A percentile compares a stretch with the other conserved stretches of the same genome.
Conservation (phyloP, 2,888 invertebrate species). For the Tachina grossa region DNA sequence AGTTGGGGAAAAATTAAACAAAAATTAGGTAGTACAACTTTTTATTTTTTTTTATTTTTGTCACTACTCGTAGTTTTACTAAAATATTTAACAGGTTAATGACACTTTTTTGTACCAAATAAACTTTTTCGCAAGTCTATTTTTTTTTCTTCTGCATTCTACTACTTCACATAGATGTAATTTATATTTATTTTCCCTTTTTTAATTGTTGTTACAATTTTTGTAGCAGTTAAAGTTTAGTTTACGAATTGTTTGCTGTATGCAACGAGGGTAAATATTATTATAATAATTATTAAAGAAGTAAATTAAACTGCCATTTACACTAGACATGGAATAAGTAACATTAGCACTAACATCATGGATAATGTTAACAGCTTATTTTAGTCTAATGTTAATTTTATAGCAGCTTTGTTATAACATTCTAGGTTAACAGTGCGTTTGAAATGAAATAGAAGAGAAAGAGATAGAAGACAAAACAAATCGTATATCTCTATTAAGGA, state of each 20-base stretch:
- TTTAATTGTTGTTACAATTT: slow-evolving; percentile 42
- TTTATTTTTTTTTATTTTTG: slow-evolving; percentile 2
- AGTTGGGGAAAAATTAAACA: slow-evolving; percentile 30
- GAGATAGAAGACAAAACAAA: no score
- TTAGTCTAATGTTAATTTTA: no score
- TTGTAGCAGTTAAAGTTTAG: not conserved
- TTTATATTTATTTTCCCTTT: slow-evolving; percentile 10
- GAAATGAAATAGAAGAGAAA: no score
- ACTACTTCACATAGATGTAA: not conserved
- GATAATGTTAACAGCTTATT: no score
- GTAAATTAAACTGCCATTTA: no score
- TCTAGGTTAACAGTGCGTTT: no score
- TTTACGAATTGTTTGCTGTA: not conserved
- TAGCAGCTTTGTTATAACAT: no score
- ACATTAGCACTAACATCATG: no score
- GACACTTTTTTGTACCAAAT: slow-evolving; percentile 59
- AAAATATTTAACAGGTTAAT: slow-evolving; percentile 70
- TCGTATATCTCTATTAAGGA: no score
- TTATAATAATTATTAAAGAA: no score
- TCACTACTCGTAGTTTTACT: slow-evolving; percentile 15
- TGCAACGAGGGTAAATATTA: not conserved
- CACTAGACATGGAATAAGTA: no score
- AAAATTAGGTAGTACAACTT: slow-evolving; percentile 60
- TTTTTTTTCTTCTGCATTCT: not conserved
- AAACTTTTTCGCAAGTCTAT: slow-evolving; percentile 47